Conservation (phyloP, 2,888 invertebrate species). For the Lochmaea capreae region DNA sequence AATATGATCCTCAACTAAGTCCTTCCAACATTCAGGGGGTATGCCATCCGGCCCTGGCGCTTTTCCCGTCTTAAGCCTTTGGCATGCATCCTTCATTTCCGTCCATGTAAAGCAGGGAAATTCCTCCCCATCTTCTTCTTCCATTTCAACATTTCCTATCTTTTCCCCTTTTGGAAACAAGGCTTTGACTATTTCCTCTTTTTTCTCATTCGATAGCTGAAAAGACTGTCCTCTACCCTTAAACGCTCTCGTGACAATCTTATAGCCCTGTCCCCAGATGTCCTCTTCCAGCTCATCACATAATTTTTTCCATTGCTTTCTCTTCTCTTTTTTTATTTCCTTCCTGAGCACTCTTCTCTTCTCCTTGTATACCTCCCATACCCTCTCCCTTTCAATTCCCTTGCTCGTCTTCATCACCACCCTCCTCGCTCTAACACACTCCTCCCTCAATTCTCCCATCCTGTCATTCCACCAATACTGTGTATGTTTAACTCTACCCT, state of each 20-base stretch:
- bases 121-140: background rate
- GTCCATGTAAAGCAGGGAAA: background rate
- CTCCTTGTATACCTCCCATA: background rate
- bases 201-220: background rate
- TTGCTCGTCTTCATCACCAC: background rate
- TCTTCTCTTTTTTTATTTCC: constrained; percentile 3
- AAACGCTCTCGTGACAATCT: background rate
- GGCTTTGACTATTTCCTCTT: background rate
- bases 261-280: constrained; percentile 34
- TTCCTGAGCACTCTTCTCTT: background rate
- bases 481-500: background rate
- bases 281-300: constrained; percentile 29
- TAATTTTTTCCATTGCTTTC: constrained; percentile 21
- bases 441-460: background rate
- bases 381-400: background rate
- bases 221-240: background rate
- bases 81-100: background rate
- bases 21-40: background rate
- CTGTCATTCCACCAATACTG: constrained; percentile 10
- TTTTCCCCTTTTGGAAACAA: constrained; percentile 15
- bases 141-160: background rate
- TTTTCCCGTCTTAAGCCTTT: background rate
- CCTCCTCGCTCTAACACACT: background rate
- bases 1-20: background rate
- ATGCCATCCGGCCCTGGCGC: constrained; percentile 9